Evolutionary conservation across 2,797 vertebrate species (phyloP), one percentile per base, ranked within the genome.

Genomic region (Acanthiza pusilla): DNA sequence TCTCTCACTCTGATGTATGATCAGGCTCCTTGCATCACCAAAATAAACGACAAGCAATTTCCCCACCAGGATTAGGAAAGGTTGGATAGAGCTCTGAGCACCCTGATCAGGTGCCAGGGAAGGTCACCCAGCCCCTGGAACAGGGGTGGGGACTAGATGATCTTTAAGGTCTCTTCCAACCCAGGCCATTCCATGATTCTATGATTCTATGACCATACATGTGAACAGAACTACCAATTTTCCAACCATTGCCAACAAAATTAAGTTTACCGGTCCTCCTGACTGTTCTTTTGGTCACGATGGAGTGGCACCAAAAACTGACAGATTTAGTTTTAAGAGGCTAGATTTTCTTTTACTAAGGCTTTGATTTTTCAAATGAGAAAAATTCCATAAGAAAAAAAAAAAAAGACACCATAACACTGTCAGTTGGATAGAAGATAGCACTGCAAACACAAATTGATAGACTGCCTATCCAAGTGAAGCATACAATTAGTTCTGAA

Each of bases 401-500:
- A 50, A 4, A 32, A 72, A 36, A 36, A 36, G 36, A 36, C 36
- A 11, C 11, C 38, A 48, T 68, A 82, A 65, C 57, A 57, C 74
- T 82, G 80, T 93, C 67, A 82, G 3, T 43, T 90, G 60, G 50
- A 87, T 76, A 91, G 83, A 88, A 71, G 55, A 82, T 58, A 71
- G 53, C 42, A 79, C 61, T 58, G 38, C 91, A 91, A 88, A 90
- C 36, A 88, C 67, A 82, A 82, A 79, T 47, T 66, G 83, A 79
- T 43, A 73, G 78, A 60, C 50, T 71, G 38, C 55, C 68, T 80
- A 63, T 94, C 96, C 91, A 95, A 96, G 57, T 71, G 74, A 93
- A 94, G 89, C 85, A 76, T 71, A 86, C 85, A 94, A 93, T 96
- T 96, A 94, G 29, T 63, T 94, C 83, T 85, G 80, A 88, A 94